Evolutionary conservation across 2,888 invertebrate species (phyloP).

Genomic region (Pandemis heparana): DNA sequence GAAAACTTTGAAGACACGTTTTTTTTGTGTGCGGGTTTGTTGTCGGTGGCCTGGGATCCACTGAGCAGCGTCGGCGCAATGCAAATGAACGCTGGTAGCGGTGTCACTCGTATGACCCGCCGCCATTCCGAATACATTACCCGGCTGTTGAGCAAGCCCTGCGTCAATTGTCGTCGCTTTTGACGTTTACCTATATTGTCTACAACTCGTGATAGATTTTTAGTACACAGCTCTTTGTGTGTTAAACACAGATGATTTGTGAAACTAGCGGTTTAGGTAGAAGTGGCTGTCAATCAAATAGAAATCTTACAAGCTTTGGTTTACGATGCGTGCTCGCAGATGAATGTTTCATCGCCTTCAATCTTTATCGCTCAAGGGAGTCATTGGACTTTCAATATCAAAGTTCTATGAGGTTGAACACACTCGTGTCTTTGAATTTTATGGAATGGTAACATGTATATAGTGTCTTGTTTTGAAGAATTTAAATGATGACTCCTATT

Average conservation of each 20-base stretch:
- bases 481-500: not conserved
- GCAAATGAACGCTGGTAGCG: slow-evolving; percentile 56
- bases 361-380: not conserved
- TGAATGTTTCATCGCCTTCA: slow-evolving; percentile 1
- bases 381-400: not conserved
- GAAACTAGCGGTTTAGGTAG: slow-evolving; percentile 20
- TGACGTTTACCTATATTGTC: slow-evolving; percentile 32
- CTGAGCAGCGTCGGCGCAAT: slow-evolving; percentile 50
- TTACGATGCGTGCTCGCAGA: not conserved
- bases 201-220: slow-evolving; percentile 27
- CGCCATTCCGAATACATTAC: slow-evolving; percentile 74
- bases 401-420: not conserved
- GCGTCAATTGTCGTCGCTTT: slow-evolving; percentile 45
- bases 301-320: not conserved
- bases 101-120: slow-evolving; percentile 72
- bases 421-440: not conserved
- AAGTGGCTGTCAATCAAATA: slow-evolving; percentile 29
- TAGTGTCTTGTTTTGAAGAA: not conserved
- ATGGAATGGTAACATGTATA: not conserved
- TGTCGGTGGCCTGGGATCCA: slow-evolving; percentile 35
- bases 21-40: slow-evolving; percentile 21
- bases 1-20: not conserved
- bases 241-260: slow-evolving; percentile 36
- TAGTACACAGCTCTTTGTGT: slow-evolving; percentile 26
- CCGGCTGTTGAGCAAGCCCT: slow-evolving; percentile 60